These are phyloP conservation scores for Diplosoma virens DNA, from an alignment of 23 tunicate genomes.

Conservation along the genomic window DNA sequence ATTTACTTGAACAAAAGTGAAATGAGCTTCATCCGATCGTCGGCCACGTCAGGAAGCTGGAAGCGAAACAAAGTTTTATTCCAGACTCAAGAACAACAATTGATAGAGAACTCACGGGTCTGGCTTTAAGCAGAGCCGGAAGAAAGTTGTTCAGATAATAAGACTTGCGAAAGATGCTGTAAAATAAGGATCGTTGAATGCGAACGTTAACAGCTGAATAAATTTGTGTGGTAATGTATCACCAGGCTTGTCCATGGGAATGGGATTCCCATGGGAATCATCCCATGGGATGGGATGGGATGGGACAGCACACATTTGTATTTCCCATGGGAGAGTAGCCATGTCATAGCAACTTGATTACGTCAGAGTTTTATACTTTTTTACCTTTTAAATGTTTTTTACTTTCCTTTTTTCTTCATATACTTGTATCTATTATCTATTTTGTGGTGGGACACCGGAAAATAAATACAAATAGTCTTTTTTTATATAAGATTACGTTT, in stretches of 20 bases:
- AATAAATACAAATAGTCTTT: too few species aligned
- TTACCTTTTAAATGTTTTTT: too few species aligned
- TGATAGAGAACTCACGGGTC: slow-evolving; percentile 32
- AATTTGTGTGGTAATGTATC: not conserved
- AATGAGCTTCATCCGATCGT: slow-evolving; percentile 31
- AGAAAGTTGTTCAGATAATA: slow-evolving; percentile 26
- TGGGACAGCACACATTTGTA: too few species aligned
- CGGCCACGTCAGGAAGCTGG: slow-evolving; percentile 29
- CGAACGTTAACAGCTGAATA: not conserved
- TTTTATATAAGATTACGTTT: too few species aligned
- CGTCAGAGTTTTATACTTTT: too few species aligned
- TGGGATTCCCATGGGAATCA: too few species aligned
- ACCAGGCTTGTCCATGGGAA: too few species aligned
- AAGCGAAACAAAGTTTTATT: not conserved
- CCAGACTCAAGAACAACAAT: not conserved
- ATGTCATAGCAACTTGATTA: too few species aligned
- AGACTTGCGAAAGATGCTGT: slow-evolving; percentile 29
- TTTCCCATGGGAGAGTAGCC: too few species aligned
- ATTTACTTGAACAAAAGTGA: slow-evolving; percentile 20
- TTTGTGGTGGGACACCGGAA: too few species aligned
- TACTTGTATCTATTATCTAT: too few species aligned
- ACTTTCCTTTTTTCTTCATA: too few species aligned
- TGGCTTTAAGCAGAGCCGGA: slow-evolving; percentile 10
- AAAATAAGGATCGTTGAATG: not conserved
- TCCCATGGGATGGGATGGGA: not conserved